A percentile compares a stretch with the other conserved stretches of the same genome.
Conservation (phyloP, 2,888 invertebrate genomes). For the Torymus aiolomorphi region DNA sequence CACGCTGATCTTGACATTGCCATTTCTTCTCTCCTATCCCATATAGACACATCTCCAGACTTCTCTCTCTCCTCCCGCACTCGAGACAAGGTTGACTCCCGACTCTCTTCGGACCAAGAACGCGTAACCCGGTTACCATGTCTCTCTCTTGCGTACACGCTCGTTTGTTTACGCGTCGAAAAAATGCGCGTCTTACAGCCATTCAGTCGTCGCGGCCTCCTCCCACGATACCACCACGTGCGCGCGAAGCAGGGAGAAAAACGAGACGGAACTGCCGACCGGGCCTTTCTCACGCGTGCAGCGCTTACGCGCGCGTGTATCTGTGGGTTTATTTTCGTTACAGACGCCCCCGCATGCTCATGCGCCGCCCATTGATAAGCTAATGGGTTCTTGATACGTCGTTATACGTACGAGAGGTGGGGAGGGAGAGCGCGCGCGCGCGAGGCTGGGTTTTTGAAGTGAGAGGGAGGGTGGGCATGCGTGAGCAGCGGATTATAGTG, state of each 20-base stretch:
- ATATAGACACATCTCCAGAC: no score
- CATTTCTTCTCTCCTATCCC: no score
- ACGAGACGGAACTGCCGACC: constrained; percentile 36
- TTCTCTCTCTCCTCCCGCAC: no score
- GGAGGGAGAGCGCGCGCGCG: no score
- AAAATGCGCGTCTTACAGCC: neutral
- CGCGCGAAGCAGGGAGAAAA: neutral
- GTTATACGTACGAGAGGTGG: neutral
- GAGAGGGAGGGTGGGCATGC: no score
- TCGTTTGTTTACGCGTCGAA: constrained; percentile 35
- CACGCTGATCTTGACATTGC: no score
- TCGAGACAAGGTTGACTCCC: no score
- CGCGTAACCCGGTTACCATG: neutral
- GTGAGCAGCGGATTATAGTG: no score
- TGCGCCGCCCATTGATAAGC: constrained; percentile 70
- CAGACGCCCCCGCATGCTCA: constrained; percentile 62
- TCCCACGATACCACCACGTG: constrained; percentile 40
- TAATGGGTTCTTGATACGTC: constrained; percentile 68
- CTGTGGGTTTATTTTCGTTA: constrained; percentile 69
- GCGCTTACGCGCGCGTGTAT: neutral
- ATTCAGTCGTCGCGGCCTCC: neutral
- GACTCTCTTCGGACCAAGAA: no score
- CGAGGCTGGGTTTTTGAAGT: no score
- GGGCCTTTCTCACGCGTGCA: constrained; percentile 51
- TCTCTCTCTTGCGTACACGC: neutral